These are phyloP conservation scores for Drosophila nigrodunni DNA, from an alignment of 1,140 invertebrate species.

Conservation along the genomic window DNA sequence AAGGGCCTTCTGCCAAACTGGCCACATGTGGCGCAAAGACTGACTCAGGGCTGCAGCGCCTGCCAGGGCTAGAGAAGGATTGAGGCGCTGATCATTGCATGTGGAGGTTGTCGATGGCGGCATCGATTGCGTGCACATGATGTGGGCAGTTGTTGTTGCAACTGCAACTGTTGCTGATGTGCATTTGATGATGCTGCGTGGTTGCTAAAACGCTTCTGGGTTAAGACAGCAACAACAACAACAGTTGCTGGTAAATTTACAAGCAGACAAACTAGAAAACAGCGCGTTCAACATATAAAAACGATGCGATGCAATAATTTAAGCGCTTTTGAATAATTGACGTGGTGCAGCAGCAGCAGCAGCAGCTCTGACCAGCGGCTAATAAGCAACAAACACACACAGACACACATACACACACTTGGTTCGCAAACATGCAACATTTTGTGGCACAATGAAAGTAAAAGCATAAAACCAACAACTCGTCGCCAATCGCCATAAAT, in stretches of 20 bases:
- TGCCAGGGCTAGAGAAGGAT: neutral
- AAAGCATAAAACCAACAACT: constrained; percentile 26
- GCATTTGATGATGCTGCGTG: constrained; percentile 39
- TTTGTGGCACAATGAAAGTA: constrained; percentile 41
- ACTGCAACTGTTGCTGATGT: constrained; percentile 35
- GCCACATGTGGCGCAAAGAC: constrained; percentile 44
- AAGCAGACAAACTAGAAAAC: constrained; percentile 54
- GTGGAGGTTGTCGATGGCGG: constrained; percentile 40
- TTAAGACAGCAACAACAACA: constrained; percentile 20
- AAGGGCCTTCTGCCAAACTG: constrained; percentile 31
- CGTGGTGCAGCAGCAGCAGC: constrained; percentile 16
- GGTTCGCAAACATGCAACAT: constrained; percentile 37
- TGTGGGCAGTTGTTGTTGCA: constrained; percentile 39
- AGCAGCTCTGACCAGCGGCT: constrained; percentile 18
- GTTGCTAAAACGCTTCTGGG: constrained; percentile 54
- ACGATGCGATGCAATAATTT: constrained; percentile 48
- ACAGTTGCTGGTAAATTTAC: constrained; percentile 20
- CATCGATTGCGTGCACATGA: constrained; percentile 51
- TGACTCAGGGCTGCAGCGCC: neutral
- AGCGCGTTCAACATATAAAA: constrained; percentile 51
- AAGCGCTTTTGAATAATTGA: constrained; percentile 53
- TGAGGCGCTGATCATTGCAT: constrained; percentile 37
- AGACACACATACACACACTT: constrained; percentile 18
- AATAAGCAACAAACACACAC: constrained; percentile 42
- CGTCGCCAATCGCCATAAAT: constrained; percentile 41